Evolutionary conservation across 2,113 vertebrate genomes (phyloP), one percentile per base, ranked within the genome.

Genomic region (Onychorhynchus coronatus): DNA sequence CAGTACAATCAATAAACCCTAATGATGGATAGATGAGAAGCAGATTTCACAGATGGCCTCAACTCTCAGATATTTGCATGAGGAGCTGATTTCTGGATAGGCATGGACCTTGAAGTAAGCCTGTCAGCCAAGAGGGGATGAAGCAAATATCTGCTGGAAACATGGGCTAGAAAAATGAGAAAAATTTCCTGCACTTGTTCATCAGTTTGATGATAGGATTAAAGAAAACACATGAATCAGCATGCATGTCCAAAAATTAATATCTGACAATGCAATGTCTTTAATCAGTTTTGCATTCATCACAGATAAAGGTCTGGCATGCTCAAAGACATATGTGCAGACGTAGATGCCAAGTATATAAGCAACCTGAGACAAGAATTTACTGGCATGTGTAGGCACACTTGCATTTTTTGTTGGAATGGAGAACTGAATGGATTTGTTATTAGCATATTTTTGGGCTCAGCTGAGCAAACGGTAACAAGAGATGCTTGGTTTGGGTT

Each of bases 1-100:
- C 94, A 93, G 79, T 44, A 67, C 27, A 91, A 95, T 92, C 92
- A 96, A 96, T 97, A 94, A 94, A 83, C 15, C 14, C 19, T 91
- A 92, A 91, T 77, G 85, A 92, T 39, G 74, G 68, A 91, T 74
- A 93, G 76, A 91, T 74, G 59, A 92, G 68, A 85, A 88, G 42
- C 72, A 93, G 85, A 88, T 89, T 93, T 92, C 80, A 93, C 85
- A 95, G 95, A 77, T 81, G 79, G 88, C 65, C 46, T 84, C 83
- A 84, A 27, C 63, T 89, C 72, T 35, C 70, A 30, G 39, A 55
- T 89, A 86, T 92, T 73, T 71, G 50, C 75, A 74, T n/a, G 50
- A 84, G 22, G 22, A 70, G 18, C 20, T 84, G 68, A 56, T 88
- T 88, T 91, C 76, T 84, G 59, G 63, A 84, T 58, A 92, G 63